A percentile compares a stretch with the other conserved stretches of the same genome.
Evolutionary conservation across 2,113 vertebrate genomes (phyloP).

Genomic region (Zingel zingel): DNA sequence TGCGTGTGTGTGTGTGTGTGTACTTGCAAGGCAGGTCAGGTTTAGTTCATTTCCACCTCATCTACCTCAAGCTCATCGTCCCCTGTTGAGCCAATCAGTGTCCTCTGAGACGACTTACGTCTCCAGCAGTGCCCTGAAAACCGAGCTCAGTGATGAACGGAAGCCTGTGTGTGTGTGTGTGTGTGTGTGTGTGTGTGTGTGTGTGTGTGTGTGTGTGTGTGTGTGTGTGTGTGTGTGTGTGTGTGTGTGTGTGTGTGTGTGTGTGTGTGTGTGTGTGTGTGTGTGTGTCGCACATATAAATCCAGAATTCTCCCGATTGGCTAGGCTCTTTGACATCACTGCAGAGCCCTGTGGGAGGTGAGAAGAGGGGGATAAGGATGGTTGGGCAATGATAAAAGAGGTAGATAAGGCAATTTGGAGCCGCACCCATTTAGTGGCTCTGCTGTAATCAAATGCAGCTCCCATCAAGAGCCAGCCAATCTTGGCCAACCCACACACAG

Average conservation of each 20-base stretch:
- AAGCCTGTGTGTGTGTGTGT: neutral
- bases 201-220: too few species aligned
- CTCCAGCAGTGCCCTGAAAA: conserved; percentile 64
- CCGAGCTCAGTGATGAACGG: conserved; percentile 61
- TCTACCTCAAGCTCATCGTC: conserved; percentile 65
- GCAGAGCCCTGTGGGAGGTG: conserved; percentile 44
- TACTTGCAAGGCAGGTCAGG: conserved; percentile 55
- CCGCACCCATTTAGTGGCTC: conserved; percentile 50
- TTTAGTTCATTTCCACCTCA: conserved; percentile 77
- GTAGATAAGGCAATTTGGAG: conserved; percentile 67
- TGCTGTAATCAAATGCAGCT: conserved; percentile 64
- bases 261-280: too few species aligned
- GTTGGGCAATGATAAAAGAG: conserved; percentile 74
- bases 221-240: too few species aligned
- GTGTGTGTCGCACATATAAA: neutral
- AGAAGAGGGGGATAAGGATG: conserved; percentile 63
- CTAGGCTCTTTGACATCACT: conserved; percentile 51
- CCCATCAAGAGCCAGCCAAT: conserved; percentile 59
- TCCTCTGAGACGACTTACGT: conserved; percentile 65
- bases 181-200: too few species aligned
- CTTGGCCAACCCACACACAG: conserved; percentile 54
- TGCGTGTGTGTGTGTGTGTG: neutral
- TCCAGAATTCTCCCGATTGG: conserved; percentile 41
- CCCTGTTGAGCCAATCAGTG: conserved; percentile 77
- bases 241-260: too few species aligned